Percentiles rank a stretch among this genome's conserved stretches.
Evolutionary conservation across 92 coral and sea anemone species (phyloP).

Genomic region (Chrysogorgia sp.): DNA sequence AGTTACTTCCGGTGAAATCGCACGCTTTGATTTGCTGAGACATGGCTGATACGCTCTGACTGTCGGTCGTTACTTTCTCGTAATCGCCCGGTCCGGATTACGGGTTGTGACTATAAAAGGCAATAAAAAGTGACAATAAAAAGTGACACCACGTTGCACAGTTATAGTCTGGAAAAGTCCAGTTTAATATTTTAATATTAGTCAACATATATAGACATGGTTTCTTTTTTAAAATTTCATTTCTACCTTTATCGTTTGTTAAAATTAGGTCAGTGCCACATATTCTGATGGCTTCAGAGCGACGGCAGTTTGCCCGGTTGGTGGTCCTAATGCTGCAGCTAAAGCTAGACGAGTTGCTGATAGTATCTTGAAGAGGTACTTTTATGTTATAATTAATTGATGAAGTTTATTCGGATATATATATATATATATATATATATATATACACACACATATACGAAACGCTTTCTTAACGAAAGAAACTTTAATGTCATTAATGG

Average conservation of each 20-base stretch:
- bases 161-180: too few species aligned
- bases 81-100: too few species aligned
- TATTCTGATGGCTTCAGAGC: conserved; percentile 96
- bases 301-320: conserved; percentile 97
- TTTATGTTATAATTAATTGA: too few species aligned
- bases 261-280: conserved; percentile 85
- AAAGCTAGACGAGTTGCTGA: conserved; percentile 94
- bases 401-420: too few species aligned
- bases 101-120: too few species aligned
- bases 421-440: background rate
- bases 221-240: background rate
- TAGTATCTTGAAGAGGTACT: conserved; percentile 81
- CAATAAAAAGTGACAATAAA: too few species aligned
- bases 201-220: background rate
- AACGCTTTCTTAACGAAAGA: background rate
- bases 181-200: too few species aligned
- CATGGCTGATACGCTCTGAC: too few species aligned
- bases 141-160: too few species aligned
- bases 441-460: background rate
- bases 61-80: too few species aligned
- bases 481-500: background rate
- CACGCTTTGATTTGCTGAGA: too few species aligned
- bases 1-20: too few species aligned
- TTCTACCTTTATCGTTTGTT: background rate
- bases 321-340: conserved; percentile 93